Evolutionary conservation across 2,797 vertebrate genomes (phyloP).

Genomic region (Tokudaia tokunoshimensis): DNA sequence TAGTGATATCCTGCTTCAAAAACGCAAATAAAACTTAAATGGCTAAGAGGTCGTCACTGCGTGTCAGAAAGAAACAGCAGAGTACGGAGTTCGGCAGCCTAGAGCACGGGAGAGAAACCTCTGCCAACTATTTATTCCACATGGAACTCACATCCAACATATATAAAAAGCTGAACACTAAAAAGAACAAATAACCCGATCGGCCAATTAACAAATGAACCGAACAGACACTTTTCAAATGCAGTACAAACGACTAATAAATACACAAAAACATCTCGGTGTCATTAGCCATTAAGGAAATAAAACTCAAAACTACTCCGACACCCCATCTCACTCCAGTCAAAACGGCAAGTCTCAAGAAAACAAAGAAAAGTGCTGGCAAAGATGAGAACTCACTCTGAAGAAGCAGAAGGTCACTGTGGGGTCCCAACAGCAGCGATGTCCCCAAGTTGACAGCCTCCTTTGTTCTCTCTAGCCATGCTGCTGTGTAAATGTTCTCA

Average conservation of each 20-base stretch:
- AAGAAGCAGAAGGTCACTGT: not conserved
- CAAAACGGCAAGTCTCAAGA: not conserved
- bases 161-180: not conserved
- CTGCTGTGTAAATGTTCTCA: conserved; percentile 7
- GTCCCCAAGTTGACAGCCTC: not conserved
- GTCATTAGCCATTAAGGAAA: not conserved
- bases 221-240: not conserved
- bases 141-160: not conserved
- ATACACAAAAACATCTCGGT: not conserved
- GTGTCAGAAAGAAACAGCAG: not conserved
- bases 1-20: not conserved
- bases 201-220: not conserved
- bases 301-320: not conserved
- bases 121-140: not conserved
- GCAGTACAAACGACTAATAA: not conserved
- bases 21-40: not conserved
- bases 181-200: not conserved
- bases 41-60: not conserved
- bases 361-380: not conserved
- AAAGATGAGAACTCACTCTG: not conserved
- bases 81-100: not conserved
- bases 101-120: not conserved
- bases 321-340: not conserved
- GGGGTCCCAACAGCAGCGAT: not conserved
- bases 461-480: not conserved